Conservation (phyloP, 2,888 invertebrate species). For the Cantharis flavilabris region DNA sequence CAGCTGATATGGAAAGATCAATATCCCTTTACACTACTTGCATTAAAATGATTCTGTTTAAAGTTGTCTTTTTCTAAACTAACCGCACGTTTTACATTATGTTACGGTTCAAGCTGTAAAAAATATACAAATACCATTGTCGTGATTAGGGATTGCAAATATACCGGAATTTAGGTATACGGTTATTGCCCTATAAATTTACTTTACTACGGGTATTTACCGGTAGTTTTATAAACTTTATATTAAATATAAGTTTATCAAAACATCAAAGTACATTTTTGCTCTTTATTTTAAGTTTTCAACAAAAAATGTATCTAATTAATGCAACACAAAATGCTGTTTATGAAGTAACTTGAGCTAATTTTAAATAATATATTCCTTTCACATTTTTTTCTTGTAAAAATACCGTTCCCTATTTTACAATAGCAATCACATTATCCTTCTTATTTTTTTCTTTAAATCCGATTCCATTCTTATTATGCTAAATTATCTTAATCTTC, state of each 20-base stretch:
- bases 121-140: neutral
- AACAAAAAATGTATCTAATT: too few relatives aligned
- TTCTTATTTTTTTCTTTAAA: neutral
- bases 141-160: neutral
- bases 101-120: slow-evolving; percentile 18
- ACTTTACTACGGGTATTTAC: neutral
- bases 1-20: slow-evolving; percentile 34
- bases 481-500: neutral
- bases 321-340: too few relatives aligned
- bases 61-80: slow-evolving; percentile 27
- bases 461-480: neutral
- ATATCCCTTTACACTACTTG: slow-evolving; percentile 38
- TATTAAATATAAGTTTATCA: neutral
- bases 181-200: neutral
- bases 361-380: neutral
- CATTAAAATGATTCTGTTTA: slow-evolving; percentile 42
- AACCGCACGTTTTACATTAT: slow-evolving; percentile 20
- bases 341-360: neutral
- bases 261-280: neutral
- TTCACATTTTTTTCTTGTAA: neutral
- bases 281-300: too few relatives aligned
- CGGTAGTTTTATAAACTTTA: neutral
- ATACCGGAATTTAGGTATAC: neutral
- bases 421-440: neutral
- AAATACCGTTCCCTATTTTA: neutral